A percentile compares a stretch with the other conserved stretches of the same genome.
These are phyloP conservation scores for Agriotes lineatus DNA, from an alignment of 2,888 invertebrate species.

Conservation along the genomic window DNA sequence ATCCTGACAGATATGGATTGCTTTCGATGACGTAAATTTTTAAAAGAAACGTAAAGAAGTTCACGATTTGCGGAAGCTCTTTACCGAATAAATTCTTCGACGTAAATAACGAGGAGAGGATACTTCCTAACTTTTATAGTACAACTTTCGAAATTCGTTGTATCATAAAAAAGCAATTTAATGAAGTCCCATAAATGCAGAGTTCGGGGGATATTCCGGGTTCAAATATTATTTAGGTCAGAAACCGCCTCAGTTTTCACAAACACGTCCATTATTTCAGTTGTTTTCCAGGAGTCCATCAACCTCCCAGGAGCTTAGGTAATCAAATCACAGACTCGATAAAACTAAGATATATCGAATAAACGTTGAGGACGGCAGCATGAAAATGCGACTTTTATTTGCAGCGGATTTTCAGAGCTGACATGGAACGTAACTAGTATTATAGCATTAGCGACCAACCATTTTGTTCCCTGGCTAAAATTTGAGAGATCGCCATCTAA, in stretches of 20 bases:
- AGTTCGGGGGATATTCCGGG: background rate
- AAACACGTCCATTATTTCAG: constrained; percentile 15
- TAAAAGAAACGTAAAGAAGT: background rate
- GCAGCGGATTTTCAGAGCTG: background rate
- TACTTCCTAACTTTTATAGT: background rate
- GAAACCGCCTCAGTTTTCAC: background rate
- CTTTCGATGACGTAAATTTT: background rate
- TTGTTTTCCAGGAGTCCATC: constrained; percentile 18
- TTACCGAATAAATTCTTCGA: background rate
- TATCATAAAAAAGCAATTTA: too few species aligned
- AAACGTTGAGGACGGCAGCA: background rate
- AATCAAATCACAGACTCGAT: constrained; percentile 14
- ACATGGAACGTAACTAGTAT: background rate
- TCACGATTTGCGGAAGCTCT: background rate
- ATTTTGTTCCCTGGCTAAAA: background rate
- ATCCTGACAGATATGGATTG: constrained; percentile 19
- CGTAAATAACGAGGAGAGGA: background rate
- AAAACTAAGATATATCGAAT: constrained; percentile 17
- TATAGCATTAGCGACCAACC: background rate
- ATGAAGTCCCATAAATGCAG: background rate
- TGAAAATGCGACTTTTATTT: constrained; percentile 8
- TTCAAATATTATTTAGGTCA: background rate
- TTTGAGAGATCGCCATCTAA: background rate
- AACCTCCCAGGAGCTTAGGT: constrained; percentile 12
- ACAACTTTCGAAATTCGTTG: background rate